Percentiles rank a stretch among this genome's conserved stretches.
These are phyloP conservation scores for Casuarius casuarius DNA, from an alignment of 2,113 vertebrate genomes.

Conservation along the genomic window DNA sequence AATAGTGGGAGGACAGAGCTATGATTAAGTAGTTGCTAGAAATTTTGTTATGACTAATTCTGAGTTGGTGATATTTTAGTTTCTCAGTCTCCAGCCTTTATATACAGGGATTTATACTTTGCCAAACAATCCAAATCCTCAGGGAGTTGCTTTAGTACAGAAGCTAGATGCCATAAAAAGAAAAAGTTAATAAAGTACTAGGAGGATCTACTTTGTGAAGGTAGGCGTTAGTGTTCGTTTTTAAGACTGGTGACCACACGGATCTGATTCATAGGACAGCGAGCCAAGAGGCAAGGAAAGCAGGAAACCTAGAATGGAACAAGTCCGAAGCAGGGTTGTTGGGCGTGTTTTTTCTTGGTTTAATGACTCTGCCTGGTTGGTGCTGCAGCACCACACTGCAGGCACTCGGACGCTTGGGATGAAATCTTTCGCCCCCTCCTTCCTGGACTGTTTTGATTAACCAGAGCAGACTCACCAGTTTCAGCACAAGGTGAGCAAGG, in stretches of 20 bases:
- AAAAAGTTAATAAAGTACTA: constrained; percentile 2
- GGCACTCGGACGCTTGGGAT: neutral
- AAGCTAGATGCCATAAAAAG: neutral
- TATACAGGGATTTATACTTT: neutral
- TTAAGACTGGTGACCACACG: neutral
- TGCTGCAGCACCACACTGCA: neutral
- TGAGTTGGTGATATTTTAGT: constrained; percentile 13
- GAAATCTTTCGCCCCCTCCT: neutral
- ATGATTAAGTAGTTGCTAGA: constrained; percentile 49
- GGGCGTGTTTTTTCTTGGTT: constrained; percentile 54
- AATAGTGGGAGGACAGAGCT: constrained; percentile 12
- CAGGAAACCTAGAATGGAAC: constrained; percentile 47
- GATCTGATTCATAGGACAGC: constrained; percentile 23
- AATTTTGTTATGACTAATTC: constrained; percentile 49
- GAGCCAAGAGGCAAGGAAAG: constrained; percentile 41
- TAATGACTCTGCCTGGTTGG: neutral
- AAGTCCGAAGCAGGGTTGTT: constrained; percentile 8
- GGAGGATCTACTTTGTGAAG: neutral
- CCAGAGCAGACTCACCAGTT: neutral
- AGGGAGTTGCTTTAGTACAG: neutral
- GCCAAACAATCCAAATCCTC: neutral
- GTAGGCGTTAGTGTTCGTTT: constrained; percentile 45
- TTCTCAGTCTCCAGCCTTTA: constrained; percentile 4
- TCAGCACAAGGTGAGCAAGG: neutral
- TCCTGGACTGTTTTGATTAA: neutral